These are phyloP conservation scores for Plebejus argus DNA, from an alignment of 2,888 invertebrate species.

Conservation along the genomic window DNA sequence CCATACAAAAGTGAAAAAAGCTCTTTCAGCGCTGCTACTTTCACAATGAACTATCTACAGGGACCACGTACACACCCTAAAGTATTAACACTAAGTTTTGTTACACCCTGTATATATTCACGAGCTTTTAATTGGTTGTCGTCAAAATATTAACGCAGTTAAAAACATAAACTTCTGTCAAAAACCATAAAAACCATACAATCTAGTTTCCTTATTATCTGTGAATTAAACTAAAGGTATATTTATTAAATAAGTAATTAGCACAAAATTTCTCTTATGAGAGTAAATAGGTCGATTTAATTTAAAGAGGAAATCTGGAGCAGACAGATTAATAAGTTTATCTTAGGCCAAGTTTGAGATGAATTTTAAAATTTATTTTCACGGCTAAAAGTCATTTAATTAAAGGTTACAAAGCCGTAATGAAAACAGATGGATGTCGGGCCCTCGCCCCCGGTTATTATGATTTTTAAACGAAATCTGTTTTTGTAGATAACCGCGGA, in stretches of 20 bases:
- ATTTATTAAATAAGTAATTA: neutral
- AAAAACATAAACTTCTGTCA: neutral
- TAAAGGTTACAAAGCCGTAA: conserved; percentile 8
- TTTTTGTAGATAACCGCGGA: neutral
- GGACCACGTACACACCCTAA: too few relatives aligned
- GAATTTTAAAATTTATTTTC: neutral
- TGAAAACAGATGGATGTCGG: neutral
- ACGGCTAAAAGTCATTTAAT: conserved; percentile 4
- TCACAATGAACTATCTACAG: too few relatives aligned
- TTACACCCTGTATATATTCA: too few relatives aligned
- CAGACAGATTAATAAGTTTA: conserved; percentile 12
- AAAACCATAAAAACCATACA: neutral
- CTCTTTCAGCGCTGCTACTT: too few relatives aligned
- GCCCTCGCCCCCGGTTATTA: neutral
- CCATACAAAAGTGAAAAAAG: too few relatives aligned
- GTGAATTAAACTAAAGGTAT: neutral
- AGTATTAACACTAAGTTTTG: too few relatives aligned
- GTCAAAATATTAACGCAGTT: too few relatives aligned
- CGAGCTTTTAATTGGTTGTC: too few relatives aligned
- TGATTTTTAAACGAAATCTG: conserved; percentile 11
- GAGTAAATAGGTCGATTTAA: neutral
- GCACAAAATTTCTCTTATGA: neutral
- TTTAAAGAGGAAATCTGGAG: conserved; percentile 2
- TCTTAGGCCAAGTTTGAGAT: neutral
- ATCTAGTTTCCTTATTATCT: neutral